phyloP scores from a whole-genome alignment of 2,113 vertebrate genomes.

The Vulpes ferrilata region DNA sequence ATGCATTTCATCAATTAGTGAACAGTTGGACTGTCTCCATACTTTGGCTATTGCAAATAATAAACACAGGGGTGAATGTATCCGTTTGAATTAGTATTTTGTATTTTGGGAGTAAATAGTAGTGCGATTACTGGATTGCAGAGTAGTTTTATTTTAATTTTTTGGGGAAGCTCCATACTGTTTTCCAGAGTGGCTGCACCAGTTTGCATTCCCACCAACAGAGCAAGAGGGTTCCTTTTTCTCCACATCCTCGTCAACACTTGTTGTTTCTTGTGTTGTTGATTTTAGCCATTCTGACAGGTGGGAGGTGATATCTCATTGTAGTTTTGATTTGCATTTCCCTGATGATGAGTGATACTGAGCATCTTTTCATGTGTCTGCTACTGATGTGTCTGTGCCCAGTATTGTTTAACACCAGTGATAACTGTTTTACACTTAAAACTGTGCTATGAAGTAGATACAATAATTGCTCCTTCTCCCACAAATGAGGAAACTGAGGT shows the following conservation, averaged over 20 bases:
- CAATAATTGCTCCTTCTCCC: background rate
- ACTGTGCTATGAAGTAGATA: background rate
- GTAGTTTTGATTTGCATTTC: background rate
- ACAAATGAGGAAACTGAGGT: background rate
- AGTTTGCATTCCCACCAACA: background rate
- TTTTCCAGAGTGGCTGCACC: background rate
- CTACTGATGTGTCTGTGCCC: rapidly evolving
- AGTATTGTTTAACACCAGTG: background rate
- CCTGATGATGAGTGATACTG: background rate
- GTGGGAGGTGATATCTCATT: background rate
- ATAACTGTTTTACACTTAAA: background rate
- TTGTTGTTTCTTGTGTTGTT: background rate
- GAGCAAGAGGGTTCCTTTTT: background rate
- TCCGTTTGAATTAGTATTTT: background rate
- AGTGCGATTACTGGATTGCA: background rate
- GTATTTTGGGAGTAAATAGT: background rate
- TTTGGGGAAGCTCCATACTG: background rate
- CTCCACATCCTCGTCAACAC: background rate
- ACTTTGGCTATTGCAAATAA: background rate
- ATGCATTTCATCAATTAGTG: background rate
- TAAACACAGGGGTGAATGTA: background rate
- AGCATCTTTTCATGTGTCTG: background rate
- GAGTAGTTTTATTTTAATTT: background rate
- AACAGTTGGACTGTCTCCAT: background rate
- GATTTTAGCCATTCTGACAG: background rate